Evolutionary conservation across 2,113 vertebrate species (phyloP), one percentile per base, ranked within the genome.

Genomic region (Paradoxurus hermaphroditus): DNA sequence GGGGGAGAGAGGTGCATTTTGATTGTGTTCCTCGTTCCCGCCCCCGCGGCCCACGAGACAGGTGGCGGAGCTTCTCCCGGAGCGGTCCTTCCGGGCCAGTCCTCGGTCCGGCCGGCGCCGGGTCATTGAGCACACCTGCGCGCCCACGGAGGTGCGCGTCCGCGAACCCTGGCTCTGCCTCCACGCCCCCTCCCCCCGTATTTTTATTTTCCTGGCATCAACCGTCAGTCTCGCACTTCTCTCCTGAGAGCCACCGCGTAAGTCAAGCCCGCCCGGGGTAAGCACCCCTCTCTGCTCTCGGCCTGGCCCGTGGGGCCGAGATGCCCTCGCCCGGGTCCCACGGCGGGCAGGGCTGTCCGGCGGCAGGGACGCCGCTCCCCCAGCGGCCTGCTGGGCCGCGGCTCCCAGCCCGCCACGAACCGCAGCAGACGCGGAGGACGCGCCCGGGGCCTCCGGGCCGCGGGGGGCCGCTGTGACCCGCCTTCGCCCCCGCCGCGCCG

Each of bases 381-480:
- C 0, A 68, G 41, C 34, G 44, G 89, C 62, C 65, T 14, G 25
- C 16, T 4, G 56, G 39, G 91, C 84, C 27, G 81, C 39, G 34
- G 92, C 63, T 0, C 25, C 53, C 7, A 0, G 44, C 79, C 79
- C 19, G 31, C 49, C 6, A 65, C 78, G 29, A n/a, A 53, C 34
- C 0, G 39, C 6, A 29, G 51, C 62, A 19, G 77, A 1, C n/a
- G 21, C 25, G 31, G 51, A 86, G 19, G 65, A 79, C n/a, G 81
- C 2, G 53, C 79, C 49, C 44, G 14, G 79, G 53, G 56, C 98
- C 98, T 98, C 98, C 97, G 84, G 94, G 90, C 96, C 98, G 96
- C 96, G n/a, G 95, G 95, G 97, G 86, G 98, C 98, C 97, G 98
- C 98, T 97, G 96, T 79, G 70, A n/a, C 73, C 92, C 19, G 97